Percentiles rank a stretch among this genome's conserved stretches.
Conservation (phyloP, 1,140 invertebrate species). For the Psix sp. region DNA sequence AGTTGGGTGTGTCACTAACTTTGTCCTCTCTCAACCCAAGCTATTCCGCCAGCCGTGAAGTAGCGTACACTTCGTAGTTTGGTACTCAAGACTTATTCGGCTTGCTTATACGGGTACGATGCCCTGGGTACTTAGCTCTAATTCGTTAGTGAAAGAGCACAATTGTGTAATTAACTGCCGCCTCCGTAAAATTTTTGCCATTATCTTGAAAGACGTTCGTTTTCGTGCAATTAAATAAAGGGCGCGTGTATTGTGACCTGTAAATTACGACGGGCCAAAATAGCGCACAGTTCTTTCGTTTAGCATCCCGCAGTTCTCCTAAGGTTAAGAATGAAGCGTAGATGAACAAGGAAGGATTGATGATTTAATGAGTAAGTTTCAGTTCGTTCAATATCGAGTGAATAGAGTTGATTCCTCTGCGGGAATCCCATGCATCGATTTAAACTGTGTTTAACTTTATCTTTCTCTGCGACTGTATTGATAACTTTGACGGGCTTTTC, state of each 20-base stretch:
- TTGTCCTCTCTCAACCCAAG: slow-evolving; percentile 61
- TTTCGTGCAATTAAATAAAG: slow-evolving; percentile 56
- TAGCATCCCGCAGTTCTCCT: slow-evolving; percentile 18
- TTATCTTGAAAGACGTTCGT: slow-evolving; percentile 53
- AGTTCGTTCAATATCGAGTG: slow-evolving; percentile 41
- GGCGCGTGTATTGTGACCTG: slow-evolving; percentile 29
- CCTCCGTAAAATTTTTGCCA: slow-evolving; percentile 53
- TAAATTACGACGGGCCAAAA: slow-evolving; percentile 22
- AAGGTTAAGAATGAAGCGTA: neutral
- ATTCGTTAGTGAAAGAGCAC: slow-evolving; percentile 60
- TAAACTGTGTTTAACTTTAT: slow-evolving; percentile 38
- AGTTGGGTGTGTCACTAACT: slow-evolving; percentile 72
- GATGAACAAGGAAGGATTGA: slow-evolving; percentile 17
- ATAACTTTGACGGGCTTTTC: slow-evolving; percentile 46
- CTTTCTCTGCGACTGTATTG: slow-evolving; percentile 28
- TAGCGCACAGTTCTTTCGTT: slow-evolving; percentile 20
- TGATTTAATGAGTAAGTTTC: slow-evolving; percentile 54
- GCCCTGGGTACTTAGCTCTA: slow-evolving; percentile 54
- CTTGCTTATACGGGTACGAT: slow-evolving; percentile 61
- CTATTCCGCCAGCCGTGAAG: slow-evolving; percentile 43
- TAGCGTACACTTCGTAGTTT: slow-evolving; percentile 53
- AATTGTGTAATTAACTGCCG: slow-evolving; percentile 61
- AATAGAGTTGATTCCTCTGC: slow-evolving; percentile 23
- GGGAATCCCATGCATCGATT: slow-evolving; percentile 28
- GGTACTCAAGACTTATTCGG: slow-evolving; percentile 59